These are phyloP conservation scores for Okamejei kenojei DNA, from an alignment of 2,797 vertebrate species.

Conservation along the genomic window DNA sequence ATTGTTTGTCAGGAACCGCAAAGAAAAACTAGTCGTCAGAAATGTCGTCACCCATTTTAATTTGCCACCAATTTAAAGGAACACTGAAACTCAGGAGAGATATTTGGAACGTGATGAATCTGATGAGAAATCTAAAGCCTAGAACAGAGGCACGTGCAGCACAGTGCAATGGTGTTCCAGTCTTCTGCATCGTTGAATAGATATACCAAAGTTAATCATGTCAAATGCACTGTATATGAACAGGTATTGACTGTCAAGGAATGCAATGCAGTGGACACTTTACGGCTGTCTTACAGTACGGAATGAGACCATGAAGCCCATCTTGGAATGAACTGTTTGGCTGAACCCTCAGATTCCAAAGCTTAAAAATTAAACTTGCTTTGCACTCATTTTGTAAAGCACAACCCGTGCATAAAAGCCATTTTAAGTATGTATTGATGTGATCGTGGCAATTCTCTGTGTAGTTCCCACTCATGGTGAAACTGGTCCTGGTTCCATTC, in stretches of 20 bases:
- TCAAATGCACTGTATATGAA: background rate
- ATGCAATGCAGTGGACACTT: background rate
- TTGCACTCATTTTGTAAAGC: no score
- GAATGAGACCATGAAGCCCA: background rate
- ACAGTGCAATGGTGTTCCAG: background rate
- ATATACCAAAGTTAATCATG: background rate
- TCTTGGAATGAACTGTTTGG: background rate
- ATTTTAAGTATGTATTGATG: no score
- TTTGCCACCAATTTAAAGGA: background rate
- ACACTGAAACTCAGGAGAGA: constrained; percentile 6
- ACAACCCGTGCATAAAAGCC: no score
- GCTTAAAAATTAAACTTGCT: no score
- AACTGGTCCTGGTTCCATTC: no score
- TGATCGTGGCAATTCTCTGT: no score
- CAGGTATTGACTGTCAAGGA: background rate
- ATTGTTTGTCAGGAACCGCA: background rate
- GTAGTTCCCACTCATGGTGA: no score
- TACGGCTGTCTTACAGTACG: background rate
- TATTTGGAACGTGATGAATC: constrained; percentile 2
- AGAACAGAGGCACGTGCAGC: background rate
- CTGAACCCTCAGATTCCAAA: no score
- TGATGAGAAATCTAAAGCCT: background rate
- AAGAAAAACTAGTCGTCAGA: background rate
- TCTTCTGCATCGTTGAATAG: background rate
- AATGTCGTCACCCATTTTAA: background rate